A percentile compares a stretch with the other conserved stretches of the same genome.
phyloP scores from a whole-genome alignment of 1,140 invertebrate genomes.

The Meloidogyne hapla region DNA sequence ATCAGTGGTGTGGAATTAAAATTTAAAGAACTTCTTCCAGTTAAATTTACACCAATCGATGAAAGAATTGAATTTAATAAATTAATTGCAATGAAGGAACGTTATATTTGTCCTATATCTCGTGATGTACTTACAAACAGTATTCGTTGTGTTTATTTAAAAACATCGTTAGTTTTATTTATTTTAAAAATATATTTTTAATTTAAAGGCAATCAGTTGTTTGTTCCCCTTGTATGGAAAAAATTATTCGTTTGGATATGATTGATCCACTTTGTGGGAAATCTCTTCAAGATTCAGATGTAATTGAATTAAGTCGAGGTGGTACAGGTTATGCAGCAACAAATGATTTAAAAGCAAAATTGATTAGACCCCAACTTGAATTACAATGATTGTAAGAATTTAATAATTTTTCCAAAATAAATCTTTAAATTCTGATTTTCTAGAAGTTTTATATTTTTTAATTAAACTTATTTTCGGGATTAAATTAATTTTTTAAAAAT shows the following conservation, averaged over 20 bases:
- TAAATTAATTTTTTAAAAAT: too few relatives aligned
- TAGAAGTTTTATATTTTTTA: too few relatives aligned
- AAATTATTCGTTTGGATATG: conserved; percentile 94
- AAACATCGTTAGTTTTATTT: conserved; percentile 66
- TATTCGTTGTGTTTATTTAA: conserved; percentile 85
- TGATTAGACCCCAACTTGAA: conserved; percentile 55
- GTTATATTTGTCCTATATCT: conserved; percentile 96
- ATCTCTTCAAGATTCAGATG: conserved; percentile 85
- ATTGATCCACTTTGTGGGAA: conserved; percentile 85
- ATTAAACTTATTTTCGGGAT: too few relatives aligned
- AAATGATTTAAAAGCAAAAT: conserved; percentile 57
- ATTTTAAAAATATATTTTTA: conserved; percentile 17
- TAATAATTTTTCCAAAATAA: too few relatives aligned
- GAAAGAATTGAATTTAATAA: conserved; percentile 49
- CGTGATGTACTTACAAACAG: conserved; percentile 92
- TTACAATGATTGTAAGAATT: conserved; percentile 38
- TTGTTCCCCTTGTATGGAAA: conserved; percentile 91
- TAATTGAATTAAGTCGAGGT: conserved; percentile 66
- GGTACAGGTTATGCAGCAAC: conserved; percentile 63
- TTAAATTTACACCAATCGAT: conserved; percentile 88
- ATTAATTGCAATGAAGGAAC: conserved; percentile 69
- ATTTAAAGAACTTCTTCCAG: conserved; percentile 85
- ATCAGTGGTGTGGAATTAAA: conserved; percentile 84
- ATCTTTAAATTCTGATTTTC: too few relatives aligned
- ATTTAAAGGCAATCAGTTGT: conserved; percentile 81